phyloP scores from a whole-genome alignment of 2,888 invertebrate genomes.

The Cerceris rybyensis region DNA sequence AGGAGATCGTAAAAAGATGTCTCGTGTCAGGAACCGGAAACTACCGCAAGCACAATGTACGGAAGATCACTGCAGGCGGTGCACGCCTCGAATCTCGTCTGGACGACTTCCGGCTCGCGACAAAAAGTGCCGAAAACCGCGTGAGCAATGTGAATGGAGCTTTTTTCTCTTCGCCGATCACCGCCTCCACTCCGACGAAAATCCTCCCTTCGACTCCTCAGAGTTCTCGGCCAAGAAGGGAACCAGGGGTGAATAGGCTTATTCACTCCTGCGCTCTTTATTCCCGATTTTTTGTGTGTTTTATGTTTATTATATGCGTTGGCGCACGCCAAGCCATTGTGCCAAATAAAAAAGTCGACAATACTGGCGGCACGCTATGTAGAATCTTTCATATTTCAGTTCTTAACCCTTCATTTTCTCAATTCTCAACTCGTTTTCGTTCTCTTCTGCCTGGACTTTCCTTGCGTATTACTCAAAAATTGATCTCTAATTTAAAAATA shows the following conservation, averaged over 20 bases:
- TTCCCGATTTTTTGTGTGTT: conserved; percentile 46
- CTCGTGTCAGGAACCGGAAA: conserved; percentile 52
- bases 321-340: conserved; percentile 69
- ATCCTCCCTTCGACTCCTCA: conserved; percentile 13
- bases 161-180: conserved; percentile 37
- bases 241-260: conserved; percentile 56
- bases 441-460: neutral
- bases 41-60: conserved; percentile 12
- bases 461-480: no score
- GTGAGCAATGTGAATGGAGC: conserved; percentile 51
- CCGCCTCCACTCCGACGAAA: conserved; percentile 39
- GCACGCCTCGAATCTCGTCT: conserved; percentile 71
- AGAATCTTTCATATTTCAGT: conserved; percentile 41
- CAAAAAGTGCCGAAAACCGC: conserved; percentile 69
- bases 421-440: conserved; percentile 5
- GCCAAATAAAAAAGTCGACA: conserved; percentile 52
- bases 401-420: conserved; percentile 34
- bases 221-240: conserved; percentile 3
- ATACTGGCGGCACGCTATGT: conserved; percentile 57
- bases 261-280: conserved; percentile 58
- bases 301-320: conserved; percentile 62
- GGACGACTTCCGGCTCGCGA: conserved; percentile 75
- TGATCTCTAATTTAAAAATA: no score
- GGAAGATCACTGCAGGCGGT: conserved; percentile 52
- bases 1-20: neutral